Percentiles rank a stretch among this genome's conserved stretches.
Conservation (phyloP, 1,140 invertebrate species). For the Drosophila arizonae region DNA sequence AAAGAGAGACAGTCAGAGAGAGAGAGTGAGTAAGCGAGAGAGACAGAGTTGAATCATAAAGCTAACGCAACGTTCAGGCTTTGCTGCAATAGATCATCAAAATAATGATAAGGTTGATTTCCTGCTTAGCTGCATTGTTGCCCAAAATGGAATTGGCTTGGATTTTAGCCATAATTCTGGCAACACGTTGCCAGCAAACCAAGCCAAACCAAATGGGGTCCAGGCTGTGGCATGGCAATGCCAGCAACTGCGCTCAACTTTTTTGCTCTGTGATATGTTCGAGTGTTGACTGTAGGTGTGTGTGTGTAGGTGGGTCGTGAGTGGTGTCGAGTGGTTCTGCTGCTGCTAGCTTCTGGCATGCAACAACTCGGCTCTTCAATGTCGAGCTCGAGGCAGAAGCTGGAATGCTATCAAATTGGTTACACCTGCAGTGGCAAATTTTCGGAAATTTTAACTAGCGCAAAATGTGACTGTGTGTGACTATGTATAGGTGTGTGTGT, state of each 20-base stretch:
- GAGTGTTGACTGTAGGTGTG: slow-evolving; percentile 13
- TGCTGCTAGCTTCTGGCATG: not conserved
- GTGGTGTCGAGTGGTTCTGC: slow-evolving; percentile 9
- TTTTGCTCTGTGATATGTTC: slow-evolving; percentile 32
- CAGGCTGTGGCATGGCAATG: not conserved
- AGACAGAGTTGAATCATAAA: slow-evolving; percentile 6
- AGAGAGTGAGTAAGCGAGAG: too few relatives aligned
- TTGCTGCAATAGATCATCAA: slow-evolving; percentile 30
- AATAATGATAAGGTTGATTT: slow-evolving; percentile 30
- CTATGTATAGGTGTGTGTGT: not conserved
- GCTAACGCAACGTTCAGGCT: not conserved
- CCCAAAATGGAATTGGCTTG: slow-evolving; percentile 1
- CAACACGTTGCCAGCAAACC: slow-evolving; percentile 13
- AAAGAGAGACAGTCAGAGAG: slow-evolving; percentile 1
- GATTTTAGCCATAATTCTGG: not conserved
- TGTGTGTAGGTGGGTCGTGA: not conserved
- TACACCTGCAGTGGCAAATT: slow-evolving; percentile 61
- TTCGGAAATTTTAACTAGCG: slow-evolving; percentile 68
- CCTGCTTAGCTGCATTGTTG: slow-evolving; percentile 23
- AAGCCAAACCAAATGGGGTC: too few relatives aligned
- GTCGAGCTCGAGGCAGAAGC: not conserved
- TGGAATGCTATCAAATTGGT: slow-evolving; percentile 52
- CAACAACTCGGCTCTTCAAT: slow-evolving; percentile 6
- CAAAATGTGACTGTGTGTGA: slow-evolving; percentile 7
- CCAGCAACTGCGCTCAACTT: slow-evolving; percentile 14